Evolutionary conservation across 2,797 vertebrate species (phyloP), one percentile per base, ranked within the genome.

Genomic region (Anabacerthia variegaticeps): DNA sequence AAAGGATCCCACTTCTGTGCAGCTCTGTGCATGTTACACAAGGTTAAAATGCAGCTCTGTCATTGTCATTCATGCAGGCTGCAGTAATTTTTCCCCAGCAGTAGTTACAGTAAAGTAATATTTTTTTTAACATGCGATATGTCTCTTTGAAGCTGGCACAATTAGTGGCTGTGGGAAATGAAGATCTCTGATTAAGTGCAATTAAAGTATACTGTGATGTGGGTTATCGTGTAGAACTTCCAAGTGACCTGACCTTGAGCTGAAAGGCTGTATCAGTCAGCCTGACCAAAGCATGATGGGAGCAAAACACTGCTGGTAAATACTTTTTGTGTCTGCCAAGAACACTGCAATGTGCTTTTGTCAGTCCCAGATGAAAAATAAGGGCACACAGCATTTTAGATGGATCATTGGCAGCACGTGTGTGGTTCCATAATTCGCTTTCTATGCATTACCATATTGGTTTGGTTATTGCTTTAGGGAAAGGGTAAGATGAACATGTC

Each of bases 41-140:
- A 96, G 85, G 73, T 83, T 92, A 91, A 95, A 92, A 73, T 84
- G 91, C 83, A 91, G 61, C 88, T 93, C 82, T 84, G 61, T 96
- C 91, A 91, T 79, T 95, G 96, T 88, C 92, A 82, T 94, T 97
- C 87, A 72, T 78, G 67, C 67, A 87, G 43, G 72, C 95, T 92
- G 63, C 92, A 95, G 86, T 87, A 46, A 78, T 97, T 96, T 97
- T 95, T 81, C 86, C 54, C 48, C 71, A 58, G 52, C 62, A 95
- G 81, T 44, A 85, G 51, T 94, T 97, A 89, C 7, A 92, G 58
- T 68, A 65, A 92, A 92, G 52, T 81, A 84, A 52, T 89, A 68
- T 93, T 78, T 75, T 79, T 74, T 94, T 67, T 43, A 41, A 83
- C 49, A 46, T 81, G 73, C 61, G 56, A 9, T 91, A 89, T 68